Percentiles rank a stretch among this genome's conserved stretches.
phyloP scores from a whole-genome alignment of 2,888 invertebrate genomes.

The Eilema caniola region DNA sequence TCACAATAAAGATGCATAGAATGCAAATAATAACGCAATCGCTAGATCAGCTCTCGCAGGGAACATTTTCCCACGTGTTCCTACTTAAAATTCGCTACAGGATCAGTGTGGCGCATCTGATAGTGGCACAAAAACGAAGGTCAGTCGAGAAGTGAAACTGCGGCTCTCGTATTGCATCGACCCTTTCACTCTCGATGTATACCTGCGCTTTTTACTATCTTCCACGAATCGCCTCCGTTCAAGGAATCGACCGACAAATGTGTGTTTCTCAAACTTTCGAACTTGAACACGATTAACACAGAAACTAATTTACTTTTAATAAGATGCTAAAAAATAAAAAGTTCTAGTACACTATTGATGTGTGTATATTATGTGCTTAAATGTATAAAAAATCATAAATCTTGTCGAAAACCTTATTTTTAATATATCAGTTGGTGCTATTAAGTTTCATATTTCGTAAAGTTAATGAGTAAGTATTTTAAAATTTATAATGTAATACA shows the following conservation, averaged over 20 bases:
- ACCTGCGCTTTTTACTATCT: constrained; percentile 84
- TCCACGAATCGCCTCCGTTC: constrained; percentile 74
- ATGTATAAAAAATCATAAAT: background rate
- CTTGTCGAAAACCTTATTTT: no score
- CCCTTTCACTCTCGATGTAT: constrained; percentile 85
- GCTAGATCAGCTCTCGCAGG: constrained; percentile 64
- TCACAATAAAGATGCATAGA: constrained; percentile 52
- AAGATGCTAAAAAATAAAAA: no score
- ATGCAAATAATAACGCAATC: constrained; percentile 76
- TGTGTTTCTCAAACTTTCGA: constrained; percentile 67
- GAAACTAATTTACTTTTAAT: background rate
- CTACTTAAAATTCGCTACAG: constrained; percentile 74
- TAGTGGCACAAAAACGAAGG: constrained; percentile 78
- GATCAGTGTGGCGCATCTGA: constrained; percentile 73
- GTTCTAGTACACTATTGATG: background rate
- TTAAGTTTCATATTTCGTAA: background rate
- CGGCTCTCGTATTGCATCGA: constrained; percentile 84
- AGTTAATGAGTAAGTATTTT: background rate
- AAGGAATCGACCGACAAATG: constrained; percentile 55
- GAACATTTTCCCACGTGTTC: constrained; percentile 82
- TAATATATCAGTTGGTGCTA: background rate
- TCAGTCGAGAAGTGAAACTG: constrained; percentile 79
- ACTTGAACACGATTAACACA: no score
- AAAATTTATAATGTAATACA: background rate
- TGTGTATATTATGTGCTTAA: background rate